Conservation (phyloP, 2,888 invertebrate genomes). For the Cephus rjabovi region DNA sequence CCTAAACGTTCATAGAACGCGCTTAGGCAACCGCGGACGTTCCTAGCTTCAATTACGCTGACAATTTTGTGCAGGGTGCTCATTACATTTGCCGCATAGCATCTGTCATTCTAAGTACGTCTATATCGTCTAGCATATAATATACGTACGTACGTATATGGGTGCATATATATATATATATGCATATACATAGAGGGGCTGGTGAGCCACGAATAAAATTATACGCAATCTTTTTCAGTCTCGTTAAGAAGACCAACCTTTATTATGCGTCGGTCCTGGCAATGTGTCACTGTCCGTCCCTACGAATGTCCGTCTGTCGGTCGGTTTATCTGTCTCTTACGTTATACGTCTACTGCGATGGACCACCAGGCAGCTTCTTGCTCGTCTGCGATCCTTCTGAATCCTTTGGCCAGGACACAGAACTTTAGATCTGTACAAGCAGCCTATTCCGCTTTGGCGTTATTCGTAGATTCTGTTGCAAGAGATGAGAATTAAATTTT, state of each 20-base stretch:
- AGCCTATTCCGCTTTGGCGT: neutral
- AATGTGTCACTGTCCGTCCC: slow-evolving; percentile 4
- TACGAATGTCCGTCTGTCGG: neutral
- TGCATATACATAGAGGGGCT: neutral
- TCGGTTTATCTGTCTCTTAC: neutral
- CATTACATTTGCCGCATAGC: neutral
- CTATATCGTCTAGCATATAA: neutral
- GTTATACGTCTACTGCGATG: neutral
- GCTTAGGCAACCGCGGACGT: slow-evolving; percentile 53
- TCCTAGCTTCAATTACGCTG: slow-evolving; percentile 59
- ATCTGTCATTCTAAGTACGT: neutral
- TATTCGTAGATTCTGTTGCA: neutral
- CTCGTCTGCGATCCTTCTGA: slow-evolving; percentile 3
- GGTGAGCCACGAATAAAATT: neutral
- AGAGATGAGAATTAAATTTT: neutral
- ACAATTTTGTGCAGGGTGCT: slow-evolving; percentile 21
- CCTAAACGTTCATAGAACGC: slow-evolving; percentile 49
- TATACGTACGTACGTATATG: neutral
- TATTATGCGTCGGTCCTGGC: slow-evolving; percentile 2
- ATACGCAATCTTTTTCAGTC: neutral
- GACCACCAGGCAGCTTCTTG: slow-evolving; percentile 7
- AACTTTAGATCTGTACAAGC: neutral
- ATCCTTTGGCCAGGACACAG: neutral
- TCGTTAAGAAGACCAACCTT: neutral
- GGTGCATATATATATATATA: too few species aligned